Conservation (phyloP, 2,888 invertebrate species). For the Nomada hirtipes region DNA sequence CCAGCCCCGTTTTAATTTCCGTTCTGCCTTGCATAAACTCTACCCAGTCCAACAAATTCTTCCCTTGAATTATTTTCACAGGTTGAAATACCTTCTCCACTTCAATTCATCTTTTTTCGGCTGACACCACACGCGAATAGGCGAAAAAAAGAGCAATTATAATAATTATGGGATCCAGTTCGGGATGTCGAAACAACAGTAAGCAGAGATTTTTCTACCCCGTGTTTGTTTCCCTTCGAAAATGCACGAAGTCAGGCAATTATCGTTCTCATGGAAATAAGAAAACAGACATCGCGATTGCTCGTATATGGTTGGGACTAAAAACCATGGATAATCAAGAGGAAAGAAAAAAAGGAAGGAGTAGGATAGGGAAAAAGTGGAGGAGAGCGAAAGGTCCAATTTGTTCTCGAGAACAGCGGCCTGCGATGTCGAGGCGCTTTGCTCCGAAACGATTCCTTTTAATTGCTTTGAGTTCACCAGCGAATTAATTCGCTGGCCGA, state of each 20-base stretch:
- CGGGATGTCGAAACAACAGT: background rate
- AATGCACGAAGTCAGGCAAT: conserved; percentile 63
- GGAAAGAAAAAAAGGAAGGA: background rate
- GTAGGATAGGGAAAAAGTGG: background rate
- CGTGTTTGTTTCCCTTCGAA: background rate
- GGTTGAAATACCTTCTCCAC: background rate
- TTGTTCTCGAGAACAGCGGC: conserved; percentile 29
- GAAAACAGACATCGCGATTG: conserved; percentile 17
- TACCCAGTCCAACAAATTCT: no score
- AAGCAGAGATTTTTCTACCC: background rate
- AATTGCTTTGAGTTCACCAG: conserved; percentile 13
- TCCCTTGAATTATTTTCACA: no score
- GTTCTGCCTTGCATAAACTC: no score
- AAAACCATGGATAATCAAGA: background rate
- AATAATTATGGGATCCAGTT: conserved; percentile 6
- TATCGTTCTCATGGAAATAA: conserved; percentile 37
- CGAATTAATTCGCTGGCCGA: conserved; percentile 1
- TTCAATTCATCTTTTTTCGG: background rate
- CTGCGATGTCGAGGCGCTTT: conserved; percentile 6
- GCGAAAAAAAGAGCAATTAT: conserved; percentile 10
- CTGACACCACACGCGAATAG: background rate
- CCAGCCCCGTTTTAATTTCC: no score
- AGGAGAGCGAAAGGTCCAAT: conserved; percentile 21
- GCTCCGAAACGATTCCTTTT: conserved; percentile 1
- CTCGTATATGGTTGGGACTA: background rate